Evolutionary conservation across 2,797 vertebrate species (phyloP), one percentile per base, ranked within the genome.

Genomic region (Erpetoichthys calabaricus): DNA sequence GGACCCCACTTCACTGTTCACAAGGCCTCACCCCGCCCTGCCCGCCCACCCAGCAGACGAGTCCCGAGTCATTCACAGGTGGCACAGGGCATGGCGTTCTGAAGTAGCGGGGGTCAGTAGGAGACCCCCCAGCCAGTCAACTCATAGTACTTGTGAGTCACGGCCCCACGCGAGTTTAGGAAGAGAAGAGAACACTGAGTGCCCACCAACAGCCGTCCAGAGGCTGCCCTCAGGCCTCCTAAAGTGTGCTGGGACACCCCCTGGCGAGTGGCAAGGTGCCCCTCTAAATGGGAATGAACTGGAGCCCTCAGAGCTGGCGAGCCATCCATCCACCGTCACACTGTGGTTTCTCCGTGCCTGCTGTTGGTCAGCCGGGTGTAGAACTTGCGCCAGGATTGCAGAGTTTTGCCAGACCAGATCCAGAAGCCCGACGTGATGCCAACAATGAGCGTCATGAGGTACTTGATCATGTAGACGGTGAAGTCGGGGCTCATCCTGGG

Each of bases 321-420:
- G n/a, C 47, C 8, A 4, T 4, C 44, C 43, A 7, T 55, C 57
- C 55, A 53, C 45, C 4, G 46, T 51, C 42, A 8, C 45, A 97
- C 94, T 0, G 91, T 91, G 59, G 93, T 98, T 79, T 98, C 92
- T 5, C 93, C 92, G 0, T 94, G 90, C 72, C 88, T 89, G 69
- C 90, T 83, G 69, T 86, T 90, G 61, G 90, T 91, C 65, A 98
- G 87, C 10, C 90, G 82, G 0, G 88, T 89, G 76, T 97, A 98
- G 75, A 98, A 98, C 75, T 93, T 97, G 51, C 86, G 86, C 94
- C 94, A 97, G 3, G 94, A 97, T 46, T 97, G 91, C 64, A 98
- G 81, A n/a, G 94, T 98, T 82, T 98, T 98, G 46, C 94, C 92
- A 0, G 94, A 98, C 94, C 94, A 98, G 82, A 98, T 98, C 94